Conservation (phyloP, 2,888 invertebrate genomes). For the Lasioglossum oenotherae region DNA sequence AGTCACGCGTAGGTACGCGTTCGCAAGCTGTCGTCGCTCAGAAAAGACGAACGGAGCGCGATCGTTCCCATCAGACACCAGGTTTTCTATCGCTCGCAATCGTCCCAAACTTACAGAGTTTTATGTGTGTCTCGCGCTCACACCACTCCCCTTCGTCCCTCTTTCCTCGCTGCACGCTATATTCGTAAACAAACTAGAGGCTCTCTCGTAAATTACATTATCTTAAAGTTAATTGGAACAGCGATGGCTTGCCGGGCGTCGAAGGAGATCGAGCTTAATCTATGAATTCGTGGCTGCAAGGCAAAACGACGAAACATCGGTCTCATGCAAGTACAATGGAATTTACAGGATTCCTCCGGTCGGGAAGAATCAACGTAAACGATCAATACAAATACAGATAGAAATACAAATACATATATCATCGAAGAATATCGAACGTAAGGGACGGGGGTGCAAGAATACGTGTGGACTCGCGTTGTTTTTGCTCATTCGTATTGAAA, state of each 20-base stretch:
- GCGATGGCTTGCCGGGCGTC: conserved; percentile 28
- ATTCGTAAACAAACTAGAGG: conserved; percentile 63
- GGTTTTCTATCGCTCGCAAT: neutral
- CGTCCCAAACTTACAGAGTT: conserved; percentile 7
- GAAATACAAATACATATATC: neutral
- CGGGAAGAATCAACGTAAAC: neutral
- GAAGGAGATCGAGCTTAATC: conserved; percentile 21
- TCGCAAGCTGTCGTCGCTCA: conserved; percentile 22
- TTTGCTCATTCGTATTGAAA: neutral
- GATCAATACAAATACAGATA: neutral
- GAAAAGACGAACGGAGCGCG: neutral
- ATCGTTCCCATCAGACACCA: neutral
- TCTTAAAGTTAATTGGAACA: conserved; percentile 47
- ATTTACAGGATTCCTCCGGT: neutral
- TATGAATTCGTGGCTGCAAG: conserved; percentile 2
- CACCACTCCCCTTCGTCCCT: neutral
- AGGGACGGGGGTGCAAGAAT: neutral
- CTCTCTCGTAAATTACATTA: conserved; percentile 32
- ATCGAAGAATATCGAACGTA: neutral
- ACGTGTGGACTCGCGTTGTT: neutral
- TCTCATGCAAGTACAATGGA: neutral
- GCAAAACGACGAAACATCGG: conserved; percentile 4
- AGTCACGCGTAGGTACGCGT: conserved; percentile 6
- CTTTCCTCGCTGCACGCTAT: conserved; percentile 6
- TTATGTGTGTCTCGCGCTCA: neutral